These are phyloP conservation scores for Pelusios castaneus DNA, from an alignment of 2,113 vertebrate genomes.

Conservation along the genomic window DNA sequence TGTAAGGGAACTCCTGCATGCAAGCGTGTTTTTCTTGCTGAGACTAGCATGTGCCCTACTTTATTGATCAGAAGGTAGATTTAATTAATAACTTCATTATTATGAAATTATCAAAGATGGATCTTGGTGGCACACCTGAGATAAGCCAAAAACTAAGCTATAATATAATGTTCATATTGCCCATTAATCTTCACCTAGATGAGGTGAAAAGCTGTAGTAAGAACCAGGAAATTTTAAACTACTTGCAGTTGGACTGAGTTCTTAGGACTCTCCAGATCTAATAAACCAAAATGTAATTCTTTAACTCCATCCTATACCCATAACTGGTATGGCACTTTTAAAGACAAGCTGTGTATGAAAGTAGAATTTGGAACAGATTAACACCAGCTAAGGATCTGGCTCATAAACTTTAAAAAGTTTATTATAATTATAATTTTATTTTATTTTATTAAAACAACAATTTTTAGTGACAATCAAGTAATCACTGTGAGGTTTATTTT, in stretches of 20 bases:
- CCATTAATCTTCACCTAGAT: not conserved
- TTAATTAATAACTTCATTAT: not conserved
- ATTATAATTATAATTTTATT: not conserved
- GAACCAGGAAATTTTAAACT: not conserved
- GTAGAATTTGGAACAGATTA: not conserved
- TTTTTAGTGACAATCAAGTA: not conserved
- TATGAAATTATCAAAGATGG: not conserved
- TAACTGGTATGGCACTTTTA: not conserved
- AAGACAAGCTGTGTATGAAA: not conserved
- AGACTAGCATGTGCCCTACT: not conserved
- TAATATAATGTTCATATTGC: not conserved
- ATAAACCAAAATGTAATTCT: not conserved
- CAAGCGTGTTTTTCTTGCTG: not conserved
- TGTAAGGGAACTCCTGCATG: not conserved
- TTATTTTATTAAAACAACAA: not conserved
- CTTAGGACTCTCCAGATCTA: not conserved
- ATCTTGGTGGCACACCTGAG: not conserved
- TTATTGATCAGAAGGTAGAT: not conserved
- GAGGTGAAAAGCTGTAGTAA: not conserved
- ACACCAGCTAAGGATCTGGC: not conserved
- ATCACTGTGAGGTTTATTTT: not conserved
- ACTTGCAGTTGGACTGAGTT: not conserved
- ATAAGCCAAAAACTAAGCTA: not conserved
- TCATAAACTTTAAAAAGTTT: not conserved
- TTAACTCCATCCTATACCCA: not conserved